Evolutionary conservation across 2,888 invertebrate species (phyloP).

Genomic region (Lucinisca nassula): DNA sequence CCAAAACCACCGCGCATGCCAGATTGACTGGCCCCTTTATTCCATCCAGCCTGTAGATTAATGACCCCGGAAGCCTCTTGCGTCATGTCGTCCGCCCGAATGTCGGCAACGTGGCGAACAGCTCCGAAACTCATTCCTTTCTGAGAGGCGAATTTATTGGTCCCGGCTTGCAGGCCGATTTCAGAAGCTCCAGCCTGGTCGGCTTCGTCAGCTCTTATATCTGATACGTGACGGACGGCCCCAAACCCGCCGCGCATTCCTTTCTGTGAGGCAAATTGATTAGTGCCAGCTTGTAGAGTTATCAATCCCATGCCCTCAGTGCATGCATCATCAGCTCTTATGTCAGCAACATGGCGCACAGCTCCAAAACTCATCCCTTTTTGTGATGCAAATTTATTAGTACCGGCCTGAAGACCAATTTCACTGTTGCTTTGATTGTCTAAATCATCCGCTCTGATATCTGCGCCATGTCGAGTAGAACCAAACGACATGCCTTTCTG

Average conservation of each 20-base stretch:
- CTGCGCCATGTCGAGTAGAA: constrained; percentile 84
- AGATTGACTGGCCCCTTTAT: constrained; percentile 86
- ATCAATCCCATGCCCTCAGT: constrained; percentile 82
- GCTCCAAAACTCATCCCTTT: constrained; percentile 77
- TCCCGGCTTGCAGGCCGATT: constrained; percentile 84
- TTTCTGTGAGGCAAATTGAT: constrained; percentile 85
- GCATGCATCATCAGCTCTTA: constrained; percentile 82
- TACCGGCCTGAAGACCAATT: constrained; percentile 83
- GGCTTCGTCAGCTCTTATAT: constrained; percentile 84
- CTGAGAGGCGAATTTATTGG: constrained; percentile 86
- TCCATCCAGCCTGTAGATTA: constrained; percentile 86
- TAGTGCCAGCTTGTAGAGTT: constrained; percentile 85
- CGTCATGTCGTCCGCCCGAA: constrained; percentile 83
- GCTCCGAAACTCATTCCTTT: constrained; percentile 85
- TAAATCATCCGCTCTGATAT: constrained; percentile 85
- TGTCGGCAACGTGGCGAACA: constrained; percentile 86
- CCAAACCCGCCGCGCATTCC: constrained; percentile 86
- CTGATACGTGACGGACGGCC: constrained; percentile 85
- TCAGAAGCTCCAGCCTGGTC: constrained; percentile 76
- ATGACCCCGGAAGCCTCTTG: constrained; percentile 82
- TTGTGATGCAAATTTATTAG: constrained; percentile 86
- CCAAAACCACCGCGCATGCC: constrained; percentile 86
- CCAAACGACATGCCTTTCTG: constrained; percentile 87
- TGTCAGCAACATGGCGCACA: constrained; percentile 85
- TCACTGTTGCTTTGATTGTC: constrained; percentile 69